Conservation (phyloP, 2,888 invertebrate genomes). For the Eugnorisma glareosa region DNA sequence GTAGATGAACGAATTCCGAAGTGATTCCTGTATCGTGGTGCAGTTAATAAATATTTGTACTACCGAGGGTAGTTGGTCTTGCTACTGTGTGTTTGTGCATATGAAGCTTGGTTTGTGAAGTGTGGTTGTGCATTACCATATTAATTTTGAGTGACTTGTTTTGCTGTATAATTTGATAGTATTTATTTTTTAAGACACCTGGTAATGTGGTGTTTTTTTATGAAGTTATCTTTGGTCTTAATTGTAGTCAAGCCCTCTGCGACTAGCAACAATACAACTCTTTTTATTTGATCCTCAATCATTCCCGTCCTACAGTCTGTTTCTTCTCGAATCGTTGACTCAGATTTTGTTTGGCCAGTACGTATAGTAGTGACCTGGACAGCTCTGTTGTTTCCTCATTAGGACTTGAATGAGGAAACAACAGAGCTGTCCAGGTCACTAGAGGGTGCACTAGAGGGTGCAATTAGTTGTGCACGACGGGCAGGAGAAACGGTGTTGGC, state of each 20-base stretch:
- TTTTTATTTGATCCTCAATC: not conserved
- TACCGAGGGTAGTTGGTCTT: not conserved
- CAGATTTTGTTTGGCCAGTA: no score
- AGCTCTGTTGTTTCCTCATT: not conserved
- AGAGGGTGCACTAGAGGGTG: no score
- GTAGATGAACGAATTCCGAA: constrained; percentile 35
- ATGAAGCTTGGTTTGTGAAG: not conserved
- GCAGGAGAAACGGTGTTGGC: no score
- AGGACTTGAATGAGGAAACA: no score
- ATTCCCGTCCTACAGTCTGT: not conserved
- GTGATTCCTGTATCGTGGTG: constrained; percentile 41
- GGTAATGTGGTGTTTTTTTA: not conserved
- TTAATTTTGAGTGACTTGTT: not conserved
- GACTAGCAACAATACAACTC: not conserved
- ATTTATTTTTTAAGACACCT: not conserved
- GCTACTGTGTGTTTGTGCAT: constrained; percentile 11
- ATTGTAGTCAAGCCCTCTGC: not conserved
- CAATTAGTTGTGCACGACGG: no score
- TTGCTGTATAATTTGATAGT: not conserved
- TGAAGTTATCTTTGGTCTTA: not conserved
- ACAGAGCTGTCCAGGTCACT: no score
- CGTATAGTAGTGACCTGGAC: not conserved
- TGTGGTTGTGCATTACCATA: constrained; percentile 12
- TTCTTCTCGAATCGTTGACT: no score
- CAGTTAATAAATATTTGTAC: constrained; percentile 42